Base-by-base conservation (phyloP, 2,797 vertebrate species). In the Acanthopagrus latus region DNA sequence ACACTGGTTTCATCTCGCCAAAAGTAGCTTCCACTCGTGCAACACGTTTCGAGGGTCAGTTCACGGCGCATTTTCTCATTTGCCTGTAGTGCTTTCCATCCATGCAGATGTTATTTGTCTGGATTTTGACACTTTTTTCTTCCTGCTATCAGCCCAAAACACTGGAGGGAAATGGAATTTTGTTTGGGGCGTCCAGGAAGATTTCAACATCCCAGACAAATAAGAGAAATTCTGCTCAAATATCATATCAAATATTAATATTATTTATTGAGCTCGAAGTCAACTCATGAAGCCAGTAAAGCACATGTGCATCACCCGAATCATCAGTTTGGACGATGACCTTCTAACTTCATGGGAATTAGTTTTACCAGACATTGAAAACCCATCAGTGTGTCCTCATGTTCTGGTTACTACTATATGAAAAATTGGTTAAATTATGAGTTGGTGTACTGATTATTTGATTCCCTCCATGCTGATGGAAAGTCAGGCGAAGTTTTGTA, bases 1-100 rank as follows among this genome's bases (percentile, higher is more conserved):
- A 71, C 70, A 54, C 57, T 58, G 74, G 55, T 68, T 74, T 71
- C 63, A 55, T 71, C 68, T 58, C 14, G 3, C 67, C 33, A 33
- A 54, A 70, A 55, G 67, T 38, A 62, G 56, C 44, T 23, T 74
- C 60, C 52, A 8, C 55, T 5, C 27, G 25, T 0, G 23, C 27
- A 9, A 33, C 17, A 12, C 3, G 0, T 48, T 71, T 76, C 43
- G n/a, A 33, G 74, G 58, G 52, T 68, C 67, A 58, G 17, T 16
- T 72, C 48, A 64, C 14, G 43, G 8, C 16, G 44, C 29, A 21
- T 55, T 78, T 55, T 51, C 48, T 58, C 1, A 46, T 78, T 77
- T 13, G 54, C 46, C 50, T 54, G 11, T 10, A 27, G 18, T 21
- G 20, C 21, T 58, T 23, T 76, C 48, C 11, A 7, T 43, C 52